Evolutionary conservation across 1,140 invertebrate species (phyloP).

Genomic region (Holotrichia oblita): DNA sequence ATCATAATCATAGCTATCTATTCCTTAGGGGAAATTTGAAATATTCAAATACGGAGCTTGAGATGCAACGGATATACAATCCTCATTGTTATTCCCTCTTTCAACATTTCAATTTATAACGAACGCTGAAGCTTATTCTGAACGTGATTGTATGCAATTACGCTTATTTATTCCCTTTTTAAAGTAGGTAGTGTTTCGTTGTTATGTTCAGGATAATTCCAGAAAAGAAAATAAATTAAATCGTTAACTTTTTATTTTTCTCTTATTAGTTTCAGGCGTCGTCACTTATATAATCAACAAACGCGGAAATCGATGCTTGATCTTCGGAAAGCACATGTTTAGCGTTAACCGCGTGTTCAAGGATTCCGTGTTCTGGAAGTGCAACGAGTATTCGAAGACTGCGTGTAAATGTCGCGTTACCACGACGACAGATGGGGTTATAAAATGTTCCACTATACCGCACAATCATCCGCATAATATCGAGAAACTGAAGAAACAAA

Average conservation of each 20-base stretch:
- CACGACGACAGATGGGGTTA: not conserved
- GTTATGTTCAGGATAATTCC: no score
- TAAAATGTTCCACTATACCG: not conserved
- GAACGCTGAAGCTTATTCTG: no score
- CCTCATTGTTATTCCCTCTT: no score
- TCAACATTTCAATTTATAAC: no score
- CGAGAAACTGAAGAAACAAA: constrained; percentile 35
- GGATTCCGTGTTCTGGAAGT: constrained; percentile 38
- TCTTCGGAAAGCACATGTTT: not conserved
- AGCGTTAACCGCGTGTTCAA: not conserved
- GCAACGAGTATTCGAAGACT: constrained; percentile 28
- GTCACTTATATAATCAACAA: not conserved
- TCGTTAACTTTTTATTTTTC: not conserved
- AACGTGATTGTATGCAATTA: no score
- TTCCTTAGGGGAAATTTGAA: no score
- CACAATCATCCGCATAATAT: constrained; percentile 32
- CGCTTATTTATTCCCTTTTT: no score
- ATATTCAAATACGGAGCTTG: no score
- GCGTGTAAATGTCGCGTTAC: constrained; percentile 32
- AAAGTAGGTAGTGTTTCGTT: no score
- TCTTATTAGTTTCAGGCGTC: not conserved
- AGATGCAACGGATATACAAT: no score
- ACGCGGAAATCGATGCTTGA: not conserved
- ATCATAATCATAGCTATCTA: no score
- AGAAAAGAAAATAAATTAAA: not conserved